Evolutionary conservation across 2,113 vertebrate genomes (phyloP).

Genomic region (Chunga burmeisteri): DNA sequence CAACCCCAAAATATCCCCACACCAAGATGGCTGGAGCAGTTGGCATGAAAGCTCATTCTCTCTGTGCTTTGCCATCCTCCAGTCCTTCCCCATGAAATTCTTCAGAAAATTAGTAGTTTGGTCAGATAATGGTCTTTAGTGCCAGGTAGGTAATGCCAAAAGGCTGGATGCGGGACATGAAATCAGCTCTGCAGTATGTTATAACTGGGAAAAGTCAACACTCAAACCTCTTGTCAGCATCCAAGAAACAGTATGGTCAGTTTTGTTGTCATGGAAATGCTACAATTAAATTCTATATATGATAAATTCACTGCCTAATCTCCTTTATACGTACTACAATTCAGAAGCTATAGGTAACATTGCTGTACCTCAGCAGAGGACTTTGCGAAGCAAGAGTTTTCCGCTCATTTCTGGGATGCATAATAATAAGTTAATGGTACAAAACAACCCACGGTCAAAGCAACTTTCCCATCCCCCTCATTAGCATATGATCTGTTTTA

Average conservation of each 20-base stretch:
- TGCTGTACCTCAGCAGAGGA: background rate
- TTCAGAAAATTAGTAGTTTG: background rate
- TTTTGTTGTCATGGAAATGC: background rate
- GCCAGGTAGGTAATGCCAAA: background rate
- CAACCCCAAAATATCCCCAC: conserved; percentile 9
- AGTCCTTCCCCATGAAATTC: background rate
- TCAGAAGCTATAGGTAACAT: background rate
- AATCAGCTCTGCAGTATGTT: background rate
- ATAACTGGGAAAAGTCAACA: background rate
- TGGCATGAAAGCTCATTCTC: background rate
- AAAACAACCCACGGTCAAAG: background rate
- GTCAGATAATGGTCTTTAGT: background rate
- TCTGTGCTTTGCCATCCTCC: background rate
- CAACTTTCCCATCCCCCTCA: background rate
- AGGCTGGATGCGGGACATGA: background rate
- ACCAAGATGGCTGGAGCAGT: background rate
- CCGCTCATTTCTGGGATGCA: background rate
- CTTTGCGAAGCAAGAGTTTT: background rate
- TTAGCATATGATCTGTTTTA: background rate
- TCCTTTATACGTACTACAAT: background rate
- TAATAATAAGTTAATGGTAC: background rate
- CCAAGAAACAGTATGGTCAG: background rate
- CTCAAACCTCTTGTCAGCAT: background rate
- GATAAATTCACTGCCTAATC: background rate
- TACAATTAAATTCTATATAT: background rate